Evolutionary conservation across 2,113 vertebrate species (phyloP).

Genomic region (Megatriorchis doriae): DNA sequence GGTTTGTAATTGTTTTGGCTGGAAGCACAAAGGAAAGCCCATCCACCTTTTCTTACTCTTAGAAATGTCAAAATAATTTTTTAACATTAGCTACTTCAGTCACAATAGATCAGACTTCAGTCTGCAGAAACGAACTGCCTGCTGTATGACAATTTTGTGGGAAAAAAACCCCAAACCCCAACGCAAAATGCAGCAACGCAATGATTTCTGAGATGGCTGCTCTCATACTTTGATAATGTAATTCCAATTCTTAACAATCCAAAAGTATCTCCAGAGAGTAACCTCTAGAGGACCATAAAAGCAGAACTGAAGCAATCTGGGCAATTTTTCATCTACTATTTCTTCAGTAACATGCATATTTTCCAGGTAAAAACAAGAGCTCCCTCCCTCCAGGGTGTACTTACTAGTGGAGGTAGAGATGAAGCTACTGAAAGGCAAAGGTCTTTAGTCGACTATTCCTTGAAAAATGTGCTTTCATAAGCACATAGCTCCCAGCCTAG

Average conservation of each 20-base stretch:
- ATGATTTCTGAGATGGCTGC: background rate
- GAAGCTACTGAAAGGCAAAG: conserved; percentile 14
- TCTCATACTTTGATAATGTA: background rate
- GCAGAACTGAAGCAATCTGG: background rate
- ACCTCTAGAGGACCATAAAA: background rate
- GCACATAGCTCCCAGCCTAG: background rate
- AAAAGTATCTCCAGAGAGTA: background rate
- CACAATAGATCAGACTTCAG: background rate
- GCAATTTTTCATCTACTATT: background rate
- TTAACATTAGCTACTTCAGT: background rate
- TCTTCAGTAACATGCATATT: background rate
- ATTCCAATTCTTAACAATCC: background rate
- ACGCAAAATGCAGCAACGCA: background rate
- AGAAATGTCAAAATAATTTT: background rate
- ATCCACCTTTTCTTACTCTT: background rate
- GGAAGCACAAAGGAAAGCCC: background rate
- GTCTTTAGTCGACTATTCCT: background rate
- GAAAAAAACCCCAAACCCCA: background rate
- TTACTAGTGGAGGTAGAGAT: background rate
- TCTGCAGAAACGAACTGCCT: background rate
- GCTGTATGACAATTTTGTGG: background rate
- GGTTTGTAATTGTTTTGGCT: background rate
- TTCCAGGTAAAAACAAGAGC: conserved; percentile 27
- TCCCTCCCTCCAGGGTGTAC: background rate
- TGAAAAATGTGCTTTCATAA: conserved; percentile 22